Base-by-base conservation (phyloP, 1,140 invertebrate species). In the Proctacanthus coquilletti region DNA sequence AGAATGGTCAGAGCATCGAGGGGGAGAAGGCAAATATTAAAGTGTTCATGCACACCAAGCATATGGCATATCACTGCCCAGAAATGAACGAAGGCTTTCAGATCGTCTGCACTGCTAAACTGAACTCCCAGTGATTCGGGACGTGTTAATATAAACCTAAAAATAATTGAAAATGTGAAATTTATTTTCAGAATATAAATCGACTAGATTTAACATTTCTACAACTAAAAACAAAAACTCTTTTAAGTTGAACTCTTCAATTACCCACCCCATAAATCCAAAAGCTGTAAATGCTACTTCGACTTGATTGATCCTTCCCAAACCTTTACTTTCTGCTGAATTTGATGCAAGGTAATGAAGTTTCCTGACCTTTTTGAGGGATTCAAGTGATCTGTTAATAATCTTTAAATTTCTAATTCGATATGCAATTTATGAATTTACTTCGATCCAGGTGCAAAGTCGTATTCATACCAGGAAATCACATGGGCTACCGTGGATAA, bases 221-320 rank as follows among this genome's bases (percentile, higher is more conserved):
- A 8, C 31, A 33, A 33, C n/a, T n/a, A n/a, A n/a, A n/a, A 27
- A n/a, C n/a, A 8, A 8, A 27, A 9, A n/a, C 23, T 8, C n/a
- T 27, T 27, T 27, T 27, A 13, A n/a, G n/a, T n/a, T n/a, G n/a
- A 6, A 8, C 11, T 6, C 9, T 35, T 18, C 17, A 10, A 18
- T 6, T 18, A 18, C 8, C 20, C 27, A 39, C 2, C 84, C 84
- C 39, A 88, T 72, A 49, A 92, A 89, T 9, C 78, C 80, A 46
- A 81, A 84, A 50, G 79, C 77, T 0, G 85, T 84, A 0, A 86
- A 46, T 0, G 74, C 72, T 71, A 89, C 74, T 42, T 87, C 83
- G 38, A 72, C 64, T 56, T 91, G 85, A 2, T 68, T 72, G 15
- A 73, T 64, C 4, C 63, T 45, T 5, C 70, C 68, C 3, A 47